Conservation (phyloP, 2,797 vertebrate species). For the Gymnoscopelus braueri region DNA sequence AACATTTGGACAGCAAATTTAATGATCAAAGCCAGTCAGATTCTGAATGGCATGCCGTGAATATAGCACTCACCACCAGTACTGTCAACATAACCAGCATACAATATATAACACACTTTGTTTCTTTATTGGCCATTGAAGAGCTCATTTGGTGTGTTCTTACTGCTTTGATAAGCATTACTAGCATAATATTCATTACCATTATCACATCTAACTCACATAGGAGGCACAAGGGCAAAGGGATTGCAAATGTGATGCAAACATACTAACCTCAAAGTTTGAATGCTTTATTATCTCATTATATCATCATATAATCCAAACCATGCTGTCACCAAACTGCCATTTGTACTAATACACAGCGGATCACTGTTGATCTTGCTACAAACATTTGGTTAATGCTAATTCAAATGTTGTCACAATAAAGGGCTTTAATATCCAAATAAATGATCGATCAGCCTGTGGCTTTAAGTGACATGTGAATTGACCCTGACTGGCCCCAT, state of each 20-base stretch:
- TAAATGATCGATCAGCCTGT: too few relatives aligned
- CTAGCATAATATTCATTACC: background rate
- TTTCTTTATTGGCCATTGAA: slow-evolving; percentile 29
- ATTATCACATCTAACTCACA: background rate
- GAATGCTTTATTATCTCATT: background rate
- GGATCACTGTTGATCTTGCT: slow-evolving; percentile 42
- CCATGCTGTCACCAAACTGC: background rate
- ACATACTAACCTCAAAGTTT: slow-evolving; percentile 37
- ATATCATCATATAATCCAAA: slow-evolving; percentile 6
- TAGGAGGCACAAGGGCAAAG: background rate
- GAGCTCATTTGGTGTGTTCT: slow-evolving; percentile 11
- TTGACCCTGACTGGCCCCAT: slow-evolving; percentile 6
- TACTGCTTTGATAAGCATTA: slow-evolving; percentile 1
- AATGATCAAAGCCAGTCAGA: slow-evolving; percentile 12
- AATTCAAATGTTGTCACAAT: too few relatives aligned
- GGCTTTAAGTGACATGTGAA: too few relatives aligned
- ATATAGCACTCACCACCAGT: slow-evolving; percentile 24
- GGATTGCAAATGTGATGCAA: slow-evolving; percentile 5
- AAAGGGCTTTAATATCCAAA: too few relatives aligned
- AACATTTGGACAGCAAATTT: slow-evolving; percentile 18
- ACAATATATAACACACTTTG: slow-evolving; percentile 9
- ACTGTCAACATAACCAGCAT: slow-evolving; percentile 16
- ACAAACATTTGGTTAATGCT: slow-evolving; percentile 31
- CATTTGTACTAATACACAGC: background rate
- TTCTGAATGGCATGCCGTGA: slow-evolving; percentile 12